phyloP scores from a whole-genome alignment of 2,888 invertebrate species.

The Sthenelais limicola region DNA sequence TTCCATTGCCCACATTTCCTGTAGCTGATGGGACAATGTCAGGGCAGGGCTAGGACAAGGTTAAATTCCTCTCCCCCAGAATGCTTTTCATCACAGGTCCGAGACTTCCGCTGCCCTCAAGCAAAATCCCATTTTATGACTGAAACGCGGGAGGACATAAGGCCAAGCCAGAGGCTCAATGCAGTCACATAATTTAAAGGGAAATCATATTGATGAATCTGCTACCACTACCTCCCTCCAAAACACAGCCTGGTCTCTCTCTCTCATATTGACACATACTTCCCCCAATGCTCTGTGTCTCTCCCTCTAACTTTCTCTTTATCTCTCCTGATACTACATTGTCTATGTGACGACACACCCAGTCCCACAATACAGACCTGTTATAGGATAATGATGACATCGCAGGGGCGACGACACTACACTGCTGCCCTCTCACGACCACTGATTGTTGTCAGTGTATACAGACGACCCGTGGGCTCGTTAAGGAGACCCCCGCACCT shows the following conservation, averaged over 20 bases:
- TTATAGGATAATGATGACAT: too few species aligned
- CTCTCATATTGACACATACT: too few species aligned
- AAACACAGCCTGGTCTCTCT: not conserved
- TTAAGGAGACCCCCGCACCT: slow-evolving; percentile 32
- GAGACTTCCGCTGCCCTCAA: slow-evolving; percentile 14
- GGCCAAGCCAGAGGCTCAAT: not conserved
- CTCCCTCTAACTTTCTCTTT: too few species aligned
- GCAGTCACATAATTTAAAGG: slow-evolving; percentile 30
- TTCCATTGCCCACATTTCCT: too few species aligned
- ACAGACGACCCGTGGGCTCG: slow-evolving; percentile 7
- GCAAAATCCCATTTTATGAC: slow-evolving; percentile 29
- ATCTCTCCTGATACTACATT: too few species aligned
- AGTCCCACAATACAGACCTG: too few species aligned
- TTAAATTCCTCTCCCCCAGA: slow-evolving; percentile 32
- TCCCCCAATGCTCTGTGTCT: too few species aligned
- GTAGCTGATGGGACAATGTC: slow-evolving; percentile 22
- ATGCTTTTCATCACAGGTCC: slow-evolving; percentile 21
- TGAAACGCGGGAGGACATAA: too few species aligned
- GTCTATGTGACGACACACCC: too few species aligned
- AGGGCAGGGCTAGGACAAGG: slow-evolving; percentile 30
- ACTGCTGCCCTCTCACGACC: too few species aligned
- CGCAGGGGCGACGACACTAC: too few species aligned
- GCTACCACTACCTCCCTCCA: not conserved
- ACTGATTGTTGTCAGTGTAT: slow-evolving; percentile 23
- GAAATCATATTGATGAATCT: slow-evolving; percentile 23